A percentile compares a stretch with the other conserved stretches of the same genome.
phyloP scores from a whole-genome alignment of 1,140 invertebrate genomes.

The Archivesica marissinica region DNA sequence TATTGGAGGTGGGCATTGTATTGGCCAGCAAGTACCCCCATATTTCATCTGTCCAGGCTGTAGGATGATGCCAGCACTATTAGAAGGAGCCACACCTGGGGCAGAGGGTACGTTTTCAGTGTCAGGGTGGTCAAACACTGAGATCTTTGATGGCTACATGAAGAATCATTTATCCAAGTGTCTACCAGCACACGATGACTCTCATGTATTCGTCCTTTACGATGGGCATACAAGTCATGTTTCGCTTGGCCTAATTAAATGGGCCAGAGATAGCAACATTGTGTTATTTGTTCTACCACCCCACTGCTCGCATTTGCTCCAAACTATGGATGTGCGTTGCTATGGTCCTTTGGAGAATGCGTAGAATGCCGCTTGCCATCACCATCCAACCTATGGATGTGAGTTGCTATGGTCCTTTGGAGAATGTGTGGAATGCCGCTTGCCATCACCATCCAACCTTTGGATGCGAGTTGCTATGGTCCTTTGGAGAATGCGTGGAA shows the following conservation, averaged over 20 bases:
- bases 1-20: slow-evolving; percentile 6
- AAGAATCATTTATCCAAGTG: slow-evolving; percentile 8
- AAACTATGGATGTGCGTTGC: too few relatives aligned
- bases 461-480: too few relatives aligned
- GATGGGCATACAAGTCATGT: slow-evolving; percentile 37
- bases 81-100: slow-evolving; percentile 28
- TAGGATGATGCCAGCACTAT: slow-evolving; percentile 72
- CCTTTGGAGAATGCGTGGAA: too few relatives aligned
- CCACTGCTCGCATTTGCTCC: slow-evolving; percentile 24
- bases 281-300: slow-evolving; percentile 20
- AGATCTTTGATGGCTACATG: slow-evolving; percentile 16
- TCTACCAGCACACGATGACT: neutral
- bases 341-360: too few relatives aligned
- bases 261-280: neutral
- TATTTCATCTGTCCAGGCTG: slow-evolving; percentile 83
- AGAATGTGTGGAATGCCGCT: too few relatives aligned
- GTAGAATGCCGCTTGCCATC: too few relatives aligned
- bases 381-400: too few relatives aligned
- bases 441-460: too few relatives aligned
- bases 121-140: slow-evolving; percentile 22
- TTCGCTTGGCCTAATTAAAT: neutral
- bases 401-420: too few relatives aligned
- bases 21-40: slow-evolving; percentile 73
- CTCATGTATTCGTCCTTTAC: slow-evolving; percentile 1
- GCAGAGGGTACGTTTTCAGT: neutral